Conservation (phyloP, 2,888 invertebrate species). For the Halictus ligatus region DNA sequence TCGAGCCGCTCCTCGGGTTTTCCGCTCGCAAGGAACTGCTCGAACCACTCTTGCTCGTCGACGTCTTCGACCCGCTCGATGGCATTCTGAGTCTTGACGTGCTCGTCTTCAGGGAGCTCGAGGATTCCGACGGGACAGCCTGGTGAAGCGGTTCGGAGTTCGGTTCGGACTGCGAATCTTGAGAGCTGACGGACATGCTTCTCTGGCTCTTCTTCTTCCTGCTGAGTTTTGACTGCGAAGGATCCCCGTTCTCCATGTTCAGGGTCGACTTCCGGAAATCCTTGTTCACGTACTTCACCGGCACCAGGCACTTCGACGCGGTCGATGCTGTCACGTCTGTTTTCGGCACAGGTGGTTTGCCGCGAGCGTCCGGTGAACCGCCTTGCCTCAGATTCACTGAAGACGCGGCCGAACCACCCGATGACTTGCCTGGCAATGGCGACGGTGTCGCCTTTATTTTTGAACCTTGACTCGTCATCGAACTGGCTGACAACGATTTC, state of each 20-base stretch:
- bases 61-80: slow-evolving; percentile 51
- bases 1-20: slow-evolving; percentile 68
- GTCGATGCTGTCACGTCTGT: slow-evolving; percentile 77
- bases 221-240: slow-evolving; percentile 72
- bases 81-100: slow-evolving; percentile 59
- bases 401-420: slow-evolving; percentile 52
- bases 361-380: slow-evolving; percentile 77
- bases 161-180: slow-evolving; percentile 77
- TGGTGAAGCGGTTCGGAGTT: slow-evolving; percentile 68
- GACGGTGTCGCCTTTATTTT: slow-evolving; percentile 78
- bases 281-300: slow-evolving; percentile 87
- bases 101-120: slow-evolving; percentile 60
- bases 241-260: slow-evolving; percentile 86
- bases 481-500: slow-evolving; percentile 78
- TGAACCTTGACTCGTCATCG: slow-evolving; percentile 78
- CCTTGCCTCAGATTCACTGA: slow-evolving; percentile 76
- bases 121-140: slow-evolving; percentile 65
- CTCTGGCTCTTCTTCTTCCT: slow-evolving; percentile 77
- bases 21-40: slow-evolving; percentile 47
- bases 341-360: slow-evolving; percentile 85
- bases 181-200: slow-evolving; percentile 85
- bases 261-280: slow-evolving; percentile 91
- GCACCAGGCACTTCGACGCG: slow-evolving; percentile 78
- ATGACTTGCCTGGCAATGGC: slow-evolving; percentile 71
- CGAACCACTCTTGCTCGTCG: slow-evolving; percentile 52